Conservation (phyloP, 2,888 invertebrate genomes). For the Drepanosiphum platanoidis region DNA sequence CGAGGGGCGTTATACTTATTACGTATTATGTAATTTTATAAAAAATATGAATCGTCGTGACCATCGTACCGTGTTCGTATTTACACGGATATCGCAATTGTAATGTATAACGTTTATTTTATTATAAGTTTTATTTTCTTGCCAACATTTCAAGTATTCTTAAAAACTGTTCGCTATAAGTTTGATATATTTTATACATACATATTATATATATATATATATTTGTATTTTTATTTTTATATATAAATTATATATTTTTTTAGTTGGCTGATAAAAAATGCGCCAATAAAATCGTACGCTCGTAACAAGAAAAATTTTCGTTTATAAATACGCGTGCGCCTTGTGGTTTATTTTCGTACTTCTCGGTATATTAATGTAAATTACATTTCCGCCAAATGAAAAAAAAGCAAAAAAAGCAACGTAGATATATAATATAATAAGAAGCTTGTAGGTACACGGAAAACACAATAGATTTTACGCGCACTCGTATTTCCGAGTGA, state of each 20-base stretch:
- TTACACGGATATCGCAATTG: no score
- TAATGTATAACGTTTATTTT: background rate
- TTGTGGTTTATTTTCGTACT: no score
- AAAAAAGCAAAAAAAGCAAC: no score
- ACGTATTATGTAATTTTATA: background rate
- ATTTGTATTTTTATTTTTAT: background rate
- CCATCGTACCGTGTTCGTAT: no score
- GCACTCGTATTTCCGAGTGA: no score
- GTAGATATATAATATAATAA: no score
- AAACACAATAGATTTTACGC: no score
- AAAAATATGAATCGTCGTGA: background rate
- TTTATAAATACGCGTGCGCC: no score
- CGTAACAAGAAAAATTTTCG: background rate
- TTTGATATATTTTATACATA: background rate
- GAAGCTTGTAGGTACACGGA: no score
- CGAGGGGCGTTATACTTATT: background rate
- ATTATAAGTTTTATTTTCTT: background rate
- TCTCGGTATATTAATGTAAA: no score
- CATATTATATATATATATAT: background rate
- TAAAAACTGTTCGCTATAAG: constrained; percentile 31
- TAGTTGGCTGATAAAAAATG: constrained; percentile 14
- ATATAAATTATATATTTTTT: constrained; percentile 23
- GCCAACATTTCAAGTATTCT: constrained; percentile 28
- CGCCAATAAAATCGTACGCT: constrained; percentile 16
- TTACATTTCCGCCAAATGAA: no score